phyloP scores from a whole-genome alignment of 1,140 invertebrate genomes.

The Cataglyphis hispanica region DNA sequence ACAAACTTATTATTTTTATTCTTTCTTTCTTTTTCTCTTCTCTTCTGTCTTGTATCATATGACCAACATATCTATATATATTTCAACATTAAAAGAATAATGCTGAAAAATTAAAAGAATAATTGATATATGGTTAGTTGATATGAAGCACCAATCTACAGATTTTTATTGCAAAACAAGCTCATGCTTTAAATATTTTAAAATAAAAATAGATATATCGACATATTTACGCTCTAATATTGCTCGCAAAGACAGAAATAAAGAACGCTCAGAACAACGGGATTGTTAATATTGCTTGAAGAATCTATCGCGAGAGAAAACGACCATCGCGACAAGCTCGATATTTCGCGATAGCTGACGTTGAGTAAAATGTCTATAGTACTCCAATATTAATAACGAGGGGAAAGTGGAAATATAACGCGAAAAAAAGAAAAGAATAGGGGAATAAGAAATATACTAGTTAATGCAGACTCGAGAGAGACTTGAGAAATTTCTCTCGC shows the following conservation, averaged over 20 bases:
- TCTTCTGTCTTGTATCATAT: no score
- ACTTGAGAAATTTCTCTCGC: constrained; percentile 43
- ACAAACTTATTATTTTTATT: not conserved
- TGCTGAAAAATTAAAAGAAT: no score
- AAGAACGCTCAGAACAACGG: not conserved
- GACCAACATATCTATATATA: not conserved
- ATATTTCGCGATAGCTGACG: constrained; percentile 10
- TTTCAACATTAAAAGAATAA: not conserved
- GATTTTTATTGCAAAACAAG: constrained; percentile 29
- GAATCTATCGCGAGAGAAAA: constrained; percentile 20
- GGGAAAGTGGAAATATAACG: not conserved
- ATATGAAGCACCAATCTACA: constrained; percentile 6
- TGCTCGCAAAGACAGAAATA: constrained; percentile 13
- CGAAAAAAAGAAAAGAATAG: not conserved
- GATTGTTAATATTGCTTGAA: constrained; percentile 8
- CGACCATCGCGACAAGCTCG: constrained; percentile 6
- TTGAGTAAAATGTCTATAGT: not conserved
- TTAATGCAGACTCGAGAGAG: constrained; percentile 46
- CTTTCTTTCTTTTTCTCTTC: no score
- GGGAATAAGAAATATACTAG: constrained; percentile 13
- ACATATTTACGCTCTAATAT: not conserved
- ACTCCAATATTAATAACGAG: constrained; percentile 31
- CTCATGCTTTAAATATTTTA: not conserved
- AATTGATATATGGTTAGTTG: no score
- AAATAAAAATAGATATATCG: not conserved